Evolutionary conservation across 2,113 vertebrate species (phyloP), one percentile per base, ranked within the genome.

Genomic region (Laterallus jamaicensis): DNA sequence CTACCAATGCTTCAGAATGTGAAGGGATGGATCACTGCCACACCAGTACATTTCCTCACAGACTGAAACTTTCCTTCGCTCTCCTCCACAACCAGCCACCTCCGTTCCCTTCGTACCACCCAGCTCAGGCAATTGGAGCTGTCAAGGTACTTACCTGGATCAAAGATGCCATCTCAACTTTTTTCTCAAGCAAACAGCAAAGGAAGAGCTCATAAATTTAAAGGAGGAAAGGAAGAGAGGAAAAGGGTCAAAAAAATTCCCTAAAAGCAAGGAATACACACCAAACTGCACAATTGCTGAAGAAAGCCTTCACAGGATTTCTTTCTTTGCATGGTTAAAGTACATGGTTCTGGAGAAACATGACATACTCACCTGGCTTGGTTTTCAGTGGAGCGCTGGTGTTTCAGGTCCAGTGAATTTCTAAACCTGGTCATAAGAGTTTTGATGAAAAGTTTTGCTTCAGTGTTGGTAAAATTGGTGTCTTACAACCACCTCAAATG

Each of bases 21-120:
- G 2, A 35, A 62, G 82, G 63, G 49, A n/a, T 75, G 85, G 40
- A 17, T 1, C 7, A 1, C 40, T 78, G 74, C 70, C 79, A 59
- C 37, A 39, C 1, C 60, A 58, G 25, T 0, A 8, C 44, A 25
- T 59, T 59, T 75, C 21, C 56, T 67, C 78, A 55, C 6, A 32
- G 32, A n/a, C 9, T 2, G 0, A 17, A 44, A 12, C 11, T 29
- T 70, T 21, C 62, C 70, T 44, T 2, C 7, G 0, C 21, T 39
- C 35, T 44, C 6, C 15, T 39, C 29, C 40, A 4, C 1, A 8
- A 59, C 13, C 47, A 49, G 39, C 44, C n/a, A 5, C 50, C 9
- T 2, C 20, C 1, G 0, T 42, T 55, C 17, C 39, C 68, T 74
- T 60, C 7, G 2, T 28, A 1, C 4, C 26, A 24, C 47, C 63